A percentile compares a stretch with the other conserved stretches of the same genome.
phyloP scores from a whole-genome alignment of 2,113 vertebrate genomes.

The Orcinus orca region DNA sequence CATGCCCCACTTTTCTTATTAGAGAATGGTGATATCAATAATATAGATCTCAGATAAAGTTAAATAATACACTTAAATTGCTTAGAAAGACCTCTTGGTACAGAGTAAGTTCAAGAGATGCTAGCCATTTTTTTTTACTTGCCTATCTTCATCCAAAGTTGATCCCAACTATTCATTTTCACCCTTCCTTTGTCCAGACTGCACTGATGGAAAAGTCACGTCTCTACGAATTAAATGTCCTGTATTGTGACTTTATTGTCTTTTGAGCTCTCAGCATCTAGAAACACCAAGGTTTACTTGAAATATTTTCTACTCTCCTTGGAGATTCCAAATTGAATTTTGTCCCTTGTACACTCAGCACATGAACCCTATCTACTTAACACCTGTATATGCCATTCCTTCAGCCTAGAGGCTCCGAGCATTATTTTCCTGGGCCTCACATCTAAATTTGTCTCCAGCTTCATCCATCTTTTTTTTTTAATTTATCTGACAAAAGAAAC shows the following conservation, averaged over 20 bases:
- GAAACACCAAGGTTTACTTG: neutral
- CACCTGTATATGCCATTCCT: neutral
- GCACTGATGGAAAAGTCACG: neutral
- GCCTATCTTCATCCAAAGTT: neutral
- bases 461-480: neutral
- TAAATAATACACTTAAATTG: neutral
- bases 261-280: neutral
- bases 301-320: neutral
- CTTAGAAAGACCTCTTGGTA: neutral
- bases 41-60: neutral
- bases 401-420: neutral
- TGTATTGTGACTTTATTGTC: neutral
- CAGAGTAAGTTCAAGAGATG: neutral
- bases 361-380: neutral
- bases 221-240: neutral
- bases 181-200: neutral
- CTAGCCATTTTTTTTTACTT: too few species aligned
- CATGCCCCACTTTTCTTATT: neutral
- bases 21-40: neutral
- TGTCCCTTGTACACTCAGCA: neutral
- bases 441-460: neutral
- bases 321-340: neutral
- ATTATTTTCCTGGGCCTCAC: neutral
- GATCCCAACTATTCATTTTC: neutral
- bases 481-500: neutral